These are phyloP conservation scores for Mastigias papua DNA, from an alignment of 30 jellyfish, hydroid and myxozoan genomes.

Conservation along the genomic window DNA sequence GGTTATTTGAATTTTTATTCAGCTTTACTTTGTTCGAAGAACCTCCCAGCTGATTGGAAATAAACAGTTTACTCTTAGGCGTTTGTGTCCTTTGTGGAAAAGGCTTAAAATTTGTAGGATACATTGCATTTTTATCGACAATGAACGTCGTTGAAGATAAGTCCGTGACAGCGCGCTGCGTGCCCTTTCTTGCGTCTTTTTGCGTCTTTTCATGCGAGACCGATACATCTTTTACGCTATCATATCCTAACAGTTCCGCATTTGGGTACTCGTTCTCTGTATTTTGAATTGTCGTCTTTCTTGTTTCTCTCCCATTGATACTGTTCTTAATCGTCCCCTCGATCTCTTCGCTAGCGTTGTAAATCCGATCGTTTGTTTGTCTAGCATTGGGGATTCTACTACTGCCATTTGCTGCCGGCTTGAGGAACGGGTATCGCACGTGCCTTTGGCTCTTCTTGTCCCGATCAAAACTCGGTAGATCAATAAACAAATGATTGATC, in stretches of 20 bases:
- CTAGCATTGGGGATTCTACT: no score
- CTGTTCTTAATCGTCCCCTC: not conserved
- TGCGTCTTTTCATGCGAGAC: not conserved
- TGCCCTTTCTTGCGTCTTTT: not conserved
- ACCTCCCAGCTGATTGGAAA: constrained; percentile 29
- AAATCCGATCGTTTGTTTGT: not conserved
- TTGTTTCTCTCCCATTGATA: not conserved
- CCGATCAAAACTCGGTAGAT: constrained; percentile 67
- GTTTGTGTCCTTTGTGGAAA: constrained; percentile 79
- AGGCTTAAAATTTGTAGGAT: constrained; percentile 88
- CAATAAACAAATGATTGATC: constrained; percentile 87
- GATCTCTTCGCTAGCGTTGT: not conserved
- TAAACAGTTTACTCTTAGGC: constrained; percentile 60
- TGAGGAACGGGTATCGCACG: constrained; percentile 38
- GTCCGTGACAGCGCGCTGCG: not conserved
- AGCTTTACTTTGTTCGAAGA: constrained; percentile 10
- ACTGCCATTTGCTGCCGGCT: not conserved
- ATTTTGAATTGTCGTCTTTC: not conserved
- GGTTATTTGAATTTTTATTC: not conserved
- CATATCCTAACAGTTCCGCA: not conserved
- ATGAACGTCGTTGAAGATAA: constrained; percentile 47
- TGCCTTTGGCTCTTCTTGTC: constrained; percentile 11
- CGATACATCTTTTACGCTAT: not conserved
- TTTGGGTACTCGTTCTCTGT: not conserved
- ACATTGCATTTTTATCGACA: constrained; percentile 81